Base-by-base conservation (phyloP, 2,888 invertebrate genomes). In the Mimachlamys varia region DNA sequence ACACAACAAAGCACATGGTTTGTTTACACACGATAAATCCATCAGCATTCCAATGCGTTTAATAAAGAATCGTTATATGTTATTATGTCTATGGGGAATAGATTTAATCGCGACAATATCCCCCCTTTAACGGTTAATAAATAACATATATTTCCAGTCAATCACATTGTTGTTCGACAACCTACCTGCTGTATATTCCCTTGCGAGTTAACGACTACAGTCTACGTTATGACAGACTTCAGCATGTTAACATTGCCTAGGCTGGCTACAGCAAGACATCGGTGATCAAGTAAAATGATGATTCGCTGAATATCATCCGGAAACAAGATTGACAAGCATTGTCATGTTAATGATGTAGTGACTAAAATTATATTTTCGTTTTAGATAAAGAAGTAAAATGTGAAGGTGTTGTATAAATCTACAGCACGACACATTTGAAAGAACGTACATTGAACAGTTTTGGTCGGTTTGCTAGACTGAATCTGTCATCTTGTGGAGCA, bases 231-330 rank as follows among this genome's bases (percentile, higher is more conserved):
- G 27, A 76, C 4, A 27, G 76, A 76, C 13, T 27, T 76, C 76
- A 76, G 76, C 27, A 76, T 27, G 76, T 27, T 76, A 76, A 33
- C 19, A 76, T 33, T 13, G 76, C 13, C 76, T 33, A 76, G 27
- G 76, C 27, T 27, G 2, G 76, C 15, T 76, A 27, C 15, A 76
- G 76, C 33, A 76, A 76, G 76, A 33, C 7, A 76, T 12, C 76
- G 76, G 76, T 17, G 76, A 76, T 76, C 76, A 76, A 33, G 76
- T 27, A 33, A 76, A 76, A 76, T 33, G 22, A 27, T 76, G 76
- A 76, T 33, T 76, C 76, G 76, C 76, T 76, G 76, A 33, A 27
- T 76, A 33, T 76, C 76, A 76, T 76, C 76, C 76, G 76, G 33
- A 76, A 76, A 33, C 33, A 33, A 5, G 5, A 12, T 27, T 76